Base-by-base conservation (phyloP, 35 echinoderm and acorn worm genomes). In the Eucidaris tribuloides region DNA sequence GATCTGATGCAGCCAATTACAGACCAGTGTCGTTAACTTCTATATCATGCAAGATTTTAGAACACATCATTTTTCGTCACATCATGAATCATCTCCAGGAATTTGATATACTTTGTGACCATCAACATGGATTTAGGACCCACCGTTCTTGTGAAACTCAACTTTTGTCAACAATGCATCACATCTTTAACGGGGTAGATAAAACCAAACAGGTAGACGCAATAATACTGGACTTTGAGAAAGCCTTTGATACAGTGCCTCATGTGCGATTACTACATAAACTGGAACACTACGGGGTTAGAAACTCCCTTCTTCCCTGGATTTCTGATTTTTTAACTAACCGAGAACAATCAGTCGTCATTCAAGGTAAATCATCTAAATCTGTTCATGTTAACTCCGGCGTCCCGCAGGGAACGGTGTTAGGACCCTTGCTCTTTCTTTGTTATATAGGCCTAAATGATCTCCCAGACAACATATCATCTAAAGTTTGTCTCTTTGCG, bases 201-300 rank as follows among this genome's bases (percentile, higher is more conserved):
- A 80, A 43, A 2, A 45, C 46, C 38, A 7, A 33, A 19, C 62
- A 14, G 0, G 62, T 76, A 34, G 85, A 87, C 33, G 24, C 64
- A 25, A 57, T 46, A 13, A 30, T 33, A 14, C 38, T 86, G 20
- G 68, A 58, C 20, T 78, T 77, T 58, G 22, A 5, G 20, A 77
- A 86, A 60, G 68, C 43, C 5, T 58, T 56, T 77, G 71, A 60
- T 58, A 45, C 57, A 19, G 46, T 86, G 3, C 65, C 52, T 13
- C 83, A 77, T 28, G 17, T 57, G 20, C 15, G 46, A 11, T 68
- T 77, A 20, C 58, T 87, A 3, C 38, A 20, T 7, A 87, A 87
- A 52, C 22, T 87, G n/a, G 58, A 79, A n/a, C 46, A 27, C 58
- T 87, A 87, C 39, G 85, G 85, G 17, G 32, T 88, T 27, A 20